A percentile compares a stretch with the other conserved stretches of the same genome.
These are phyloP conservation scores for Heteronetta atricapilla DNA, from an alignment of 2,113 vertebrate species.

Conservation along the genomic window DNA sequence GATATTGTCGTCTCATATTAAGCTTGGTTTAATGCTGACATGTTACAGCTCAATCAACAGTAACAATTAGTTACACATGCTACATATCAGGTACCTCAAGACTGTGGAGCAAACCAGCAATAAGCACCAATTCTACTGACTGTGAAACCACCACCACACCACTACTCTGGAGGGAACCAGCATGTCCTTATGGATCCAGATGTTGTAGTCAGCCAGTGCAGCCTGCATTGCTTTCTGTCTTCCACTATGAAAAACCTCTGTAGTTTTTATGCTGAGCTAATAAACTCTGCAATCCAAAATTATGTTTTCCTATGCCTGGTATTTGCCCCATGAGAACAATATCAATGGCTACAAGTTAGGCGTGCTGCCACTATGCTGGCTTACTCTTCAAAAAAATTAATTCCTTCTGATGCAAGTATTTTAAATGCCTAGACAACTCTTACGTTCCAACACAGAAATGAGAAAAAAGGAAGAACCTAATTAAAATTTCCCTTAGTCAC, in stretches of 20 bases:
- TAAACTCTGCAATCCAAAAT: neutral
- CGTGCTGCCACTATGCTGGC: too few relatives aligned
- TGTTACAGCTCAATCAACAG: neutral
- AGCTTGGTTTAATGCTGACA: neutral
- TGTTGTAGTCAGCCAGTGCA: neutral
- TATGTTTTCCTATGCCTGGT: neutral
- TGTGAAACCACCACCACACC: neutral
- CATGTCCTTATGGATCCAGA: too few relatives aligned
- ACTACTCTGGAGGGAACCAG: neutral
- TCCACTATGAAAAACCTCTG: neutral
- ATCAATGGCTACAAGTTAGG: neutral
- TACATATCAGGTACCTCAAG: neutral
- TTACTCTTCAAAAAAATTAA: neutral
- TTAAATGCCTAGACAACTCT: neutral
- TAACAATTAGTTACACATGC: neutral
- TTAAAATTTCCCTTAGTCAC: neutral
- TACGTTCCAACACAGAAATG: neutral
- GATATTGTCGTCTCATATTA: neutral
- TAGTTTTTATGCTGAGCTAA: neutral
- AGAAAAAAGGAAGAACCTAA: neutral
- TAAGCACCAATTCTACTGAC: neutral
- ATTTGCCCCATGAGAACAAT: accelerated
- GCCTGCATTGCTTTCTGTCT: neutral
- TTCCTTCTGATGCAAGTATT: neutral
- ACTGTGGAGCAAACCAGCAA: neutral